Evolutionary conservation across 2,888 invertebrate genomes (phyloP).

Genomic region (Pomacea canaliculata): DNA sequence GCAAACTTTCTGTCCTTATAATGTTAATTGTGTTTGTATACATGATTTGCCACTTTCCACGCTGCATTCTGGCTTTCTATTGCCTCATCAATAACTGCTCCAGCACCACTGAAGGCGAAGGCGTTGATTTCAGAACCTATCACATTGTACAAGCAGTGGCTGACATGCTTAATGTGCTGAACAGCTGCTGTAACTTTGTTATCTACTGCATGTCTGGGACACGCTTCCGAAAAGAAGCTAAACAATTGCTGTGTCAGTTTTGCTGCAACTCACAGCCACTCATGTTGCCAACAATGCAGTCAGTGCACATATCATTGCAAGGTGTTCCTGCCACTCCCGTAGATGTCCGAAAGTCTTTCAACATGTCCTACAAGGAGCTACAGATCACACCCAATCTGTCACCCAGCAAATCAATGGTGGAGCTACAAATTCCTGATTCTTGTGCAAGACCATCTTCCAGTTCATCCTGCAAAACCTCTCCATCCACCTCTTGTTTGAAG

Average conservation of each 20-base stretch:
- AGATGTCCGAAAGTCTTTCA: conserved; percentile 14
- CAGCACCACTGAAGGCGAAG: conserved; percentile 32
- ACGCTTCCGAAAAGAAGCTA: conserved; percentile 42
- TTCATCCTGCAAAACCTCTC: neutral
- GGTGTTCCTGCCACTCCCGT: conserved; percentile 21
- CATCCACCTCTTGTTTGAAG: neutral
- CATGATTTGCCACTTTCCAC: conserved; percentile 46
- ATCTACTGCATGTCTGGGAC: conserved; percentile 48
- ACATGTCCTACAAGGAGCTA: conserved; percentile 24
- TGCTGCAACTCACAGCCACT: conserved; percentile 3
- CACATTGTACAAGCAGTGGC: conserved; percentile 36
- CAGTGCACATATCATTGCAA: conserved; percentile 16
- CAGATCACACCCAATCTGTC: conserved; percentile 4
- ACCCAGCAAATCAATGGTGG: neutral
- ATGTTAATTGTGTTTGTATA: conserved; percentile 43
- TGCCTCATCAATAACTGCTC: conserved; percentile 39
- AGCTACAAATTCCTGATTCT: conserved; percentile 1
- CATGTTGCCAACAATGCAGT: conserved; percentile 8
- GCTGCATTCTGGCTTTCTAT: conserved; percentile 42
- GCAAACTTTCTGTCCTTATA: conserved; percentile 43
- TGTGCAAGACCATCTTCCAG: neutral
- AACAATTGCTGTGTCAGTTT: conserved; percentile 34
- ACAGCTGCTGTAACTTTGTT: conserved; percentile 46
- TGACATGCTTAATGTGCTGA: conserved; percentile 44
- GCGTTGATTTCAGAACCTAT: conserved; percentile 30